These are phyloP conservation scores for Tetramorium parvispinum DNA, from an alignment of 1,140 invertebrate genomes.

Conservation along the genomic window DNA sequence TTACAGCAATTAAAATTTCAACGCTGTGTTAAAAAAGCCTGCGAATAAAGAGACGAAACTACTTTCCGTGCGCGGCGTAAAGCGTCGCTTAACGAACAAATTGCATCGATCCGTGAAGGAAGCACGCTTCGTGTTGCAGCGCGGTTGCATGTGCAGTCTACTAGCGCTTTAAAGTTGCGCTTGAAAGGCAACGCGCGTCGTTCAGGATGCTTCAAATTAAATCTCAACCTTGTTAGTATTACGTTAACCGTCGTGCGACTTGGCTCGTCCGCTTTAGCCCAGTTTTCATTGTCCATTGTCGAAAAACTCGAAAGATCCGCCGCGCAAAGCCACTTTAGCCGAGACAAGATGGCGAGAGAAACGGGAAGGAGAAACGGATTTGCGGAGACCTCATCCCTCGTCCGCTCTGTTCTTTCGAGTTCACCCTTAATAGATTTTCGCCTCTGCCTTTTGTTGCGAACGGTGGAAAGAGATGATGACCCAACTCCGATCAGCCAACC, in stretches of 20 bases:
- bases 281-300: conserved; percentile 57
- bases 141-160: conserved; percentile 51
- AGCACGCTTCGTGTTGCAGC: conserved; percentile 46
- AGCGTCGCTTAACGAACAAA: conserved; percentile 60
- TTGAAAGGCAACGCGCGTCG: conserved; percentile 41
- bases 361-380: conserved; percentile 63
- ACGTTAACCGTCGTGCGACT: conserved; percentile 59
- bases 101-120: conserved; percentile 57
- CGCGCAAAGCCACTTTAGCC: conserved; percentile 61
- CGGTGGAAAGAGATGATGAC: conserved; percentile 33
- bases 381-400: conserved; percentile 7
- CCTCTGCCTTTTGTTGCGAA: conserved; percentile 57
- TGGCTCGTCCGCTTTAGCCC: conserved; percentile 33
- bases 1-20: conserved; percentile 64
- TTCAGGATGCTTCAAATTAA: conserved; percentile 58
- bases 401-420: conserved; percentile 34
- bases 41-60: conserved; percentile 56
- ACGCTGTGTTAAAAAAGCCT: conserved; percentile 24
- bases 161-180: conserved; percentile 19
- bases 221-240: conserved; percentile 68
- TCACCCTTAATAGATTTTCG: conserved; percentile 63
- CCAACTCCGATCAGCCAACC: conserved; percentile 5
- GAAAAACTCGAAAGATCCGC: conserved; percentile 45
- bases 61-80: conserved; percentile 42
- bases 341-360: conserved; percentile 29